Conservation (phyloP, 37 sponge, comb jelly and placozoan species). For the Mnemiopsis leidyi region DNA sequence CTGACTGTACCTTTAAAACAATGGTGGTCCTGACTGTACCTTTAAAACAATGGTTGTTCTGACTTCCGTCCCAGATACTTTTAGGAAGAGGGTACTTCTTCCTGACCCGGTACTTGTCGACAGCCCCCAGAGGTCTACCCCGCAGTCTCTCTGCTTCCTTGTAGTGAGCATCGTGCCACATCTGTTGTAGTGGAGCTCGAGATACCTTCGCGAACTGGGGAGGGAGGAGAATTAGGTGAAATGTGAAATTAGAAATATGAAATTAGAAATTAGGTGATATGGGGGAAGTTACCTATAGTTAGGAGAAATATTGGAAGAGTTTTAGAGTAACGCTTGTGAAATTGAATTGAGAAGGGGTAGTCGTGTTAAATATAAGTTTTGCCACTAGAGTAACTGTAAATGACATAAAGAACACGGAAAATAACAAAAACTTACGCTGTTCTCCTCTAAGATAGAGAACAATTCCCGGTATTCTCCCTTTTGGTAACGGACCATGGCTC, state of each 20-base stretch:
- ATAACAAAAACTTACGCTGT: not conserved
- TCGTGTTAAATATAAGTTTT: too few relatives aligned
- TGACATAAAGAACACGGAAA: not conserved
- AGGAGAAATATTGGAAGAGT: not conserved
- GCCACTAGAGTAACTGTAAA: too few relatives aligned
- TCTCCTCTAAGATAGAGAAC: constrained; percentile 13
- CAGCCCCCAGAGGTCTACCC: constrained; percentile 65
- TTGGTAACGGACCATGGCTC: not conserved
- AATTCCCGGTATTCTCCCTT: constrained; percentile 46
- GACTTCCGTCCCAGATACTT: constrained; percentile 60
- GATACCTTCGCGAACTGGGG: constrained; percentile 49
- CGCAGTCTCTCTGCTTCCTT: constrained; percentile 65
- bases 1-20: too few relatives aligned
- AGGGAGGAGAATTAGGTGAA: not conserved
- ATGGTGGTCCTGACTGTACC: too few relatives aligned
- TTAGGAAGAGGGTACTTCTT: constrained; percentile 66
- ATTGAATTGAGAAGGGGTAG: not conserved
- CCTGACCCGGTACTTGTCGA: constrained; percentile 64
- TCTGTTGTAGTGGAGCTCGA: constrained; percentile 57
- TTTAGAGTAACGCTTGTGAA: too few relatives aligned
- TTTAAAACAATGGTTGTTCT: constrained; percentile 66
- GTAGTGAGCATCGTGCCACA: constrained; percentile 68
- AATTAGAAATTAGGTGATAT: not conserved
- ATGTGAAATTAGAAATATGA: too few relatives aligned
- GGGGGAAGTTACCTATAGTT: not conserved